Percentiles rank a stretch among this genome's conserved stretches.
These are phyloP conservation scores for Spatulosminthurus flaviceps DNA, from an alignment of 2,888 invertebrate species.

Conservation along the genomic window DNA sequence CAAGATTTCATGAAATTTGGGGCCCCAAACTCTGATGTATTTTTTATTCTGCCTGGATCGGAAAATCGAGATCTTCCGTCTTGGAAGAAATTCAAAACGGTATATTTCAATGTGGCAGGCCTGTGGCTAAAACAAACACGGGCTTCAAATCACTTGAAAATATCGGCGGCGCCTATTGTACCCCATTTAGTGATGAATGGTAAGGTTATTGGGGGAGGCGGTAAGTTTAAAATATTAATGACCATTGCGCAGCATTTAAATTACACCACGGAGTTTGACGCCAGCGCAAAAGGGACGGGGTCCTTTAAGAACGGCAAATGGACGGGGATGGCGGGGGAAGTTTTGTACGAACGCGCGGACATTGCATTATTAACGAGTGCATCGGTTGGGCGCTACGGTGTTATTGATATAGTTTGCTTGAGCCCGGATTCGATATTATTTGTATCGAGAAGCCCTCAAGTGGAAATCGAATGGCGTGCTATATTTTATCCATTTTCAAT, in stretches of 20 bases:
- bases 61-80: neutral
- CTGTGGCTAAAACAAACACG: no score
- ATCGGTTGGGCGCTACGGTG: constrained; percentile 12
- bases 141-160: no score
- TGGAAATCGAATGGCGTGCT: constrained; percentile 18
- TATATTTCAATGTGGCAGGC: neutral
- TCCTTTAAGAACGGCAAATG: constrained; percentile 24
- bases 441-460: neutral
- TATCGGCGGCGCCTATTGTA: neutral
- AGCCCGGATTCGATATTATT: neutral
- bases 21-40: neutral
- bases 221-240: neutral
- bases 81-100: no score
- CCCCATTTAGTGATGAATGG: neutral
- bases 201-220: neutral
- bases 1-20: constrained; percentile 1
- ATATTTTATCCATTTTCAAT: constrained; percentile 18
- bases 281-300: constrained; percentile 13
- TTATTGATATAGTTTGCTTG: constrained; percentile 21
- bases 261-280: neutral
- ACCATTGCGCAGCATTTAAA: neutral
- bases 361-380: neutral
- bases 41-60: neutral
- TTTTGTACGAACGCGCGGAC: neutral
- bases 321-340: constrained; percentile 32